Evolutionary conservation across 2,797 vertebrate species (phyloP), one percentile per base, ranked within the genome.

Genomic region (Neostethus bicornis): DNA sequence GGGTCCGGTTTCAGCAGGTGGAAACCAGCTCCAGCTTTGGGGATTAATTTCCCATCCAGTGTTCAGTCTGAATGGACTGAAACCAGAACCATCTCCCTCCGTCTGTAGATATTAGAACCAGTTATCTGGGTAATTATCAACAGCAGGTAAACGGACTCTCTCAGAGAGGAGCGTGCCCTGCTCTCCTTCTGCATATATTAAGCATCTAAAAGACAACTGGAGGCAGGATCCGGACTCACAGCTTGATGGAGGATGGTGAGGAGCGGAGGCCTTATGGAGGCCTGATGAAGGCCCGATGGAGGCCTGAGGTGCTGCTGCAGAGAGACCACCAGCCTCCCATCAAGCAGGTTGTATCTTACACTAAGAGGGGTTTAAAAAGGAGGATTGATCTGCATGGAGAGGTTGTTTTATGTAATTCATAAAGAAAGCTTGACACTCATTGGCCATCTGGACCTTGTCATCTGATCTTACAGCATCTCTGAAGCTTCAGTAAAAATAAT

Each of bases 361-460:
- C 2, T 8, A 0, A 4, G 4, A 5, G 11, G 9, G 26, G 16
- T 19, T 7, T 12, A 25, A 29, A 16, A 38, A 34, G n/a, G 29
- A n/a, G 38, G 16, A 19, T 21, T 21, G 16, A 21, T 21, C 11
- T 41, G 19, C 5, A 3, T 16, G 0, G 20, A 57, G 44, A 55
- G 73, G 59, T 81, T 67, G 34, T 51, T 50, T 76, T 78, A 73
- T 11, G 77, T 71, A 81, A 67, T 68, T 19, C 51, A 59, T 46
- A 31, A 24, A 10, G 31, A 51, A 72, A 47, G 37, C 80, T 81
- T 82, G 84, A 82, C 88, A 66, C 84, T 84, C 77, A 81, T 74
- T 85, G 71, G 79, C 90, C 92, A 93, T 92, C 91, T 93, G 92
- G 91, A 89, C 81, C 41, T 73, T 70, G 91, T 88, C 84, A 94